phyloP scores from a whole-genome alignment of 2,113 vertebrate species.

The Coregonus clupeaformis region DNA sequence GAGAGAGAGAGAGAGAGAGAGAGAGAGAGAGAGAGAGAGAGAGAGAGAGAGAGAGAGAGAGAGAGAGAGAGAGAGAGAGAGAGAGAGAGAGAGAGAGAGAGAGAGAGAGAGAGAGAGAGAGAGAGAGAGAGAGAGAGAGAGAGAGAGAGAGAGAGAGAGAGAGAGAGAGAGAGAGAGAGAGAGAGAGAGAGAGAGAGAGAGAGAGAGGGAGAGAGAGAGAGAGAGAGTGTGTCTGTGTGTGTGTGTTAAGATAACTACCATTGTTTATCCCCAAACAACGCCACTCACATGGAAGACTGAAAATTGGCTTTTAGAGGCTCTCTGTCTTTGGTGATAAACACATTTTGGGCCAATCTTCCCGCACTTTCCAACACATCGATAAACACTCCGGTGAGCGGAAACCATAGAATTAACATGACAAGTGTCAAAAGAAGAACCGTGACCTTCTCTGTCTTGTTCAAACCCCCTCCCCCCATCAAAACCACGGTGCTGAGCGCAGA shows the following conservation, averaged over 20 bases:
- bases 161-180: too few species aligned
- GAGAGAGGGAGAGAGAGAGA: too few species aligned
- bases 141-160: too few species aligned
- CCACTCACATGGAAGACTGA: conserved; percentile 69
- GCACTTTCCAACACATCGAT: conserved; percentile 12
- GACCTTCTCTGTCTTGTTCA: conserved; percentile 30
- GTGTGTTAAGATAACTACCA: conserved; percentile 54
- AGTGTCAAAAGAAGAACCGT: not conserved
- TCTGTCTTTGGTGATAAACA: conserved; percentile 24
- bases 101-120: too few species aligned
- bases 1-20: too few species aligned
- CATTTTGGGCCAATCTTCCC: conserved; percentile 32
- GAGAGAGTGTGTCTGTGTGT: conserved; percentile 43
- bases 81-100: too few species aligned
- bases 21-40: too few species aligned
- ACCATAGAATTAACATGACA: conserved; percentile 13
- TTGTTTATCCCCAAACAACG: conserved; percentile 60
- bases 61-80: too few species aligned
- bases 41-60: too few species aligned
- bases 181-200: too few species aligned
- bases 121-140: too few species aligned
- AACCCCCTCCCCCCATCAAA: not conserved
- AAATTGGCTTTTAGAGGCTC: conserved; percentile 73
- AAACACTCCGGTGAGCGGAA: conserved; percentile 35
- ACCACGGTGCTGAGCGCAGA: not conserved